These are phyloP conservation scores for Narcine bancroftii DNA, from an alignment of 2,113 vertebrate genomes.

Conservation along the genomic window DNA sequence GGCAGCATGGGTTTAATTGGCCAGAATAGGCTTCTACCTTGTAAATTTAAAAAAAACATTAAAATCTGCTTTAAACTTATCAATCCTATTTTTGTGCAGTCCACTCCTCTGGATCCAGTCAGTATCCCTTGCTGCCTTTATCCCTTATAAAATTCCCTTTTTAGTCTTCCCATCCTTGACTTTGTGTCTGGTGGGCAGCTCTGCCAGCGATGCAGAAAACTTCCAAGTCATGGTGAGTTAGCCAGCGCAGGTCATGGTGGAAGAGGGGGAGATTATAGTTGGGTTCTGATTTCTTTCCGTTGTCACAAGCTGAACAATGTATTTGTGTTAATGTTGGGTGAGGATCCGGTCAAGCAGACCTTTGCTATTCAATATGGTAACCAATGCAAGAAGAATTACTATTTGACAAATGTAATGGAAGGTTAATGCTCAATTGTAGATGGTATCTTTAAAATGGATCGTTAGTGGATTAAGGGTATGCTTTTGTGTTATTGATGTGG, in stretches of 20 bases:
- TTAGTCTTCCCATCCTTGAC: not conserved
- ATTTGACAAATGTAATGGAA: not conserved
- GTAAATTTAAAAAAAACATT: too few relatives aligned
- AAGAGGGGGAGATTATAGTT: not conserved
- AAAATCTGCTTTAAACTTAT: not conserved
- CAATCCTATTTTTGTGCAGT: not conserved
- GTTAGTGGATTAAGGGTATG: not conserved
- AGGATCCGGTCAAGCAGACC: not conserved
- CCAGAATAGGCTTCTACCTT: too few relatives aligned
- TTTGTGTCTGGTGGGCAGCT: not conserved
- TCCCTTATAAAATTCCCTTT: not conserved
- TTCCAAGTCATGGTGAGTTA: constrained; percentile 1
- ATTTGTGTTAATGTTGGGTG: not conserved
- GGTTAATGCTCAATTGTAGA: not conserved
- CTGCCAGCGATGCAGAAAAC: not conserved
- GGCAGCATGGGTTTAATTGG: too few relatives aligned
- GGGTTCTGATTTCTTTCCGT: not conserved
- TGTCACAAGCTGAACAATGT: not conserved
- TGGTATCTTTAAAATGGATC: not conserved
- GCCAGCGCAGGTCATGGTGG: not conserved
- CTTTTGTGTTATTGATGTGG: not conserved
- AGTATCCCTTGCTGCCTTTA: not conserved
- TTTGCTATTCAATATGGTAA: not conserved
- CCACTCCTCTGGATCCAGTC: not conserved
- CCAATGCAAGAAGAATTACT: not conserved